A percentile compares a stretch with the other conserved stretches of the same genome.
These are phyloP conservation scores for Disparrhopalites patrizii DNA, from an alignment of 2,888 invertebrate species.

Conservation along the genomic window DNA sequence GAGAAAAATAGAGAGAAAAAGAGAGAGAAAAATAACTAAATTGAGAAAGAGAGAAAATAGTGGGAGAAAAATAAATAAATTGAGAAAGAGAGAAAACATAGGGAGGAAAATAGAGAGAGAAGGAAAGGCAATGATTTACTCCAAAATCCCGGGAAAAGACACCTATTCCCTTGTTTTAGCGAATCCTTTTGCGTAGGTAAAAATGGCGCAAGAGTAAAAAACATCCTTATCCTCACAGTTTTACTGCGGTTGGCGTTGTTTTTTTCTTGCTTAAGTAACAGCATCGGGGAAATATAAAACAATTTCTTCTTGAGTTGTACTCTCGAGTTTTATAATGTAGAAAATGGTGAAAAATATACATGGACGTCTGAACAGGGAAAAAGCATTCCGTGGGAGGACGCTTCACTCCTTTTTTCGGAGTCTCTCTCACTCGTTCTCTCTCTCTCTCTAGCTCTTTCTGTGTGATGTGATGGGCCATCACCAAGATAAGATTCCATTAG, in stretches of 20 bases:
- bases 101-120: neutral
- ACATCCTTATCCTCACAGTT: no score
- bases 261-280: neutral
- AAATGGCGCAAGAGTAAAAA: no score
- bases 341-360: neutral
- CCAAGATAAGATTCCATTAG: conserved; percentile 26
- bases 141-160: no score
- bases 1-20: no score
- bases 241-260: neutral
- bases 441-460: no score
- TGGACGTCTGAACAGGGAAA: neutral
- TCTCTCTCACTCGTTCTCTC: neutral
- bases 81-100: neutral
- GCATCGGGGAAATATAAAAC: neutral
- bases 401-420: neutral
- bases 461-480: conserved; percentile 17
- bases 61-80: neutral
- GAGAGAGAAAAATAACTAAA: no score
- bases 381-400: neutral
- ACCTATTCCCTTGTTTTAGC: no score
- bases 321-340: neutral
- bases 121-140: neutral
- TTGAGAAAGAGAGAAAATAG: neutral
- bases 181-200: no score
- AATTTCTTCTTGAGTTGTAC: no score